Conservation (phyloP, 1,140 invertebrate species). For the Plutomurus gul region DNA sequence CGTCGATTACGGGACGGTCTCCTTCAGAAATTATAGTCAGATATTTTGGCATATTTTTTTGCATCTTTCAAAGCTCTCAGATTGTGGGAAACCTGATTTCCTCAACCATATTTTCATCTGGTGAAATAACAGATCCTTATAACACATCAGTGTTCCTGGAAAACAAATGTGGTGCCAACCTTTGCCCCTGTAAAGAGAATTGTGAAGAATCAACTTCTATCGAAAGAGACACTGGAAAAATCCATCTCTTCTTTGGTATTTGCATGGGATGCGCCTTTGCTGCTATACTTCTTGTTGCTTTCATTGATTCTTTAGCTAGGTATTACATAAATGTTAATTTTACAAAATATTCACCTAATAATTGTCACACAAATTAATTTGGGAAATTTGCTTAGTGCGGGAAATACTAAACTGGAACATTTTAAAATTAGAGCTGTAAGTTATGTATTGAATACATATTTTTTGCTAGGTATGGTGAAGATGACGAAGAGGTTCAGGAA, state of each 20-base stretch:
- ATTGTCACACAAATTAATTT: too few species aligned
- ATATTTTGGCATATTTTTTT: constrained; percentile 98
- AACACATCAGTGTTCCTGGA: constrained; percentile 61
- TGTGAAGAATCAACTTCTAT: neutral
- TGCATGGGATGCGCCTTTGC: neutral
- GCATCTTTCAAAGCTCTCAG: constrained; percentile 82
- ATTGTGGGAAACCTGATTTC: constrained; percentile 83
- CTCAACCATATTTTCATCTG: constrained; percentile 79
- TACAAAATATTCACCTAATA: too few species aligned
- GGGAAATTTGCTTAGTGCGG: neutral
- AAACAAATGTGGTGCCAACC: constrained; percentile 77
- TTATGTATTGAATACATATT: neutral
- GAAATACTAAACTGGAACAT: neutral
- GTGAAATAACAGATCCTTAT: constrained; percentile 53
- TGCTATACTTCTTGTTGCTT: constrained; percentile 76
- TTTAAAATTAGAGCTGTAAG: neutral
- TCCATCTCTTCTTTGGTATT: constrained; percentile 9
- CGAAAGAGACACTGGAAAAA: neutral
- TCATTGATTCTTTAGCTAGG: constrained; percentile 87
- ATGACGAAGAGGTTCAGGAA: constrained; percentile 1
- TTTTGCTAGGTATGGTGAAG: constrained; percentile 71
- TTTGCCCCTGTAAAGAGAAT: constrained; percentile 66
- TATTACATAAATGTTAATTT: constrained; percentile 58
- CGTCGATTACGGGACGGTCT: constrained; percentile 81
- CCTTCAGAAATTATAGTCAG: constrained; percentile 87